A percentile compares a stretch with the other conserved stretches of the same genome.
Conservation (phyloP, 2,797 vertebrate species). For the Gymnothorax reevesii region DNA sequence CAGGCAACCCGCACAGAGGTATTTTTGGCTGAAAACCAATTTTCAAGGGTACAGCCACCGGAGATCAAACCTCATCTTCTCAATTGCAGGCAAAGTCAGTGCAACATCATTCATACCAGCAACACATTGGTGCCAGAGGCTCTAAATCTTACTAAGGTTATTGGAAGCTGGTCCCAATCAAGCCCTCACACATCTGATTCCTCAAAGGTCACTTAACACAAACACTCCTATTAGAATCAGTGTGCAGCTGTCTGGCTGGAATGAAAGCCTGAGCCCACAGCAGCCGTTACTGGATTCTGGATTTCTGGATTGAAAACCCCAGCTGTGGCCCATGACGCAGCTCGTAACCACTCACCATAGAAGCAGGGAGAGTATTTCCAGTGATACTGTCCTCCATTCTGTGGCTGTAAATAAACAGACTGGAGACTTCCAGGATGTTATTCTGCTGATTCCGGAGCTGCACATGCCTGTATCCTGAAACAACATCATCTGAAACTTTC, state of each 20-base stretch:
- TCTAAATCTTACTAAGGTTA: too few relatives aligned
- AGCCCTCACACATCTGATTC: too few relatives aligned
- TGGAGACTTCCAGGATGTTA: conserved; percentile 90
- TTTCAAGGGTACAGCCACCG: neutral
- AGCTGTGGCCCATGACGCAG: too few relatives aligned
- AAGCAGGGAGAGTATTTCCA: conserved; percentile 73
- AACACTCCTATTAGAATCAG: too few relatives aligned
- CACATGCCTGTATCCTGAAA: conserved; percentile 90
- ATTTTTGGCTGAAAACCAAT: neutral
- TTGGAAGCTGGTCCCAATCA: too few relatives aligned
- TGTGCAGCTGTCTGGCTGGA: too few relatives aligned
- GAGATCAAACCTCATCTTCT: neutral
- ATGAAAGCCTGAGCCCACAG: too few relatives aligned
- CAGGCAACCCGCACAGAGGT: neutral
- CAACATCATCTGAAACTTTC: neutral
- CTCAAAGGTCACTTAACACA: too few relatives aligned
- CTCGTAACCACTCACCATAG: conserved; percentile 72
- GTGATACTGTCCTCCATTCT: conserved; percentile 84
- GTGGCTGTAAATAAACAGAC: conserved; percentile 91
- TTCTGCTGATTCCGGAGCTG: conserved; percentile 92
- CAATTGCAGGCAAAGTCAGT: neutral
- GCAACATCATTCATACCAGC: neutral
- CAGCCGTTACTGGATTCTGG: too few relatives aligned
- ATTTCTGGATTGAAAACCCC: too few relatives aligned
- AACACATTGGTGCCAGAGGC: too few relatives aligned